Conservation (phyloP, 1,140 invertebrate genomes). For the Drosophila truncata region DNA sequence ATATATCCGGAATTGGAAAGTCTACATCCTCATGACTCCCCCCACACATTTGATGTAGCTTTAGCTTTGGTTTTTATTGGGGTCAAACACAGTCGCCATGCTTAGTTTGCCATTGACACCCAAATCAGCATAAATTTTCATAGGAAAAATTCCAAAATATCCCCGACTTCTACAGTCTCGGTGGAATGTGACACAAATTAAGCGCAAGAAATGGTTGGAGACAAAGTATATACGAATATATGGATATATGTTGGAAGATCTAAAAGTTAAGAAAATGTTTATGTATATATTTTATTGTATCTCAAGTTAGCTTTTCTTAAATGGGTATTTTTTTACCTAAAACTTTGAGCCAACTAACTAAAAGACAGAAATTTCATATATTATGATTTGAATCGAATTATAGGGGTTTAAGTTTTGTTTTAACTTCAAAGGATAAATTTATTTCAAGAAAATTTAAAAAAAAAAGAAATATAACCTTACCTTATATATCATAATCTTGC, state of each 20-base stretch:
- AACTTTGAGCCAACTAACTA: background rate
- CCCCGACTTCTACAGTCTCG: slow-evolving; percentile 9
- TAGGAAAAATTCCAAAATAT: slow-evolving; percentile 36
- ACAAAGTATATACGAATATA: background rate
- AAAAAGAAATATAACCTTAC: slow-evolving; percentile 9
- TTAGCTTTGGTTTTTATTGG: background rate
- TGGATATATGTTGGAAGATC: background rate
- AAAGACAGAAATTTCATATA: too few relatives aligned
- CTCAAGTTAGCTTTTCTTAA: background rate
- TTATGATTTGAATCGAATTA: too few relatives aligned
- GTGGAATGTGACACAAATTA: slow-evolving; percentile 48
- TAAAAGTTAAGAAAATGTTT: background rate
- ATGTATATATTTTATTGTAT: background rate
- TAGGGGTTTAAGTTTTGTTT: too few relatives aligned
- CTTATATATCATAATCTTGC: background rate
- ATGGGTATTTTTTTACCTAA: background rate
- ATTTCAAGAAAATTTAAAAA: background rate
- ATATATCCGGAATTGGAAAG: slow-evolving; percentile 46
- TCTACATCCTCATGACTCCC: slow-evolving; percentile 11
- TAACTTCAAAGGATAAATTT: too few relatives aligned
- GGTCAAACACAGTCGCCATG: background rate
- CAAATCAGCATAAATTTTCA: slow-evolving; percentile 51
- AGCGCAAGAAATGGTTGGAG: slow-evolving; percentile 17
- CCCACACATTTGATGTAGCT: background rate
- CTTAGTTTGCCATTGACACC: slow-evolving; percentile 32